Base-by-base conservation (phyloP, 2,888 invertebrate species). In the Tipula lateralis region DNA sequence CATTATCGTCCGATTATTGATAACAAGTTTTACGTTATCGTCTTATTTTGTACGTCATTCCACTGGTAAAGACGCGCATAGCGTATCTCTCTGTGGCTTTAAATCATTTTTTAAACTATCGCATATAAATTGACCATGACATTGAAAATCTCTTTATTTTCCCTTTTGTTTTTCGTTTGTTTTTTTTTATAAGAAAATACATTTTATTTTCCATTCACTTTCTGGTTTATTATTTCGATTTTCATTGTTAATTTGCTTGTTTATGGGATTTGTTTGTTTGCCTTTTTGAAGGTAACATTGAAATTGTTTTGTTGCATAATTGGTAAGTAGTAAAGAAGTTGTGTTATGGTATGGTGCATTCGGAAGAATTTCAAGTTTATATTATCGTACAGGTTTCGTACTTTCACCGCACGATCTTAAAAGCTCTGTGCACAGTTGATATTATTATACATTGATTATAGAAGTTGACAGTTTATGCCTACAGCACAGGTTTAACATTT, bases 191-290 rank as follows among this genome's bases (percentile, higher is more conserved):
- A 66, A 66, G 66, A 66, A 66, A 66, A 66, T 66, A 24, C 1
- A 66, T 24, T 66, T 66, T 66, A 66, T 66, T 66, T 66, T 66
- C 66, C 66, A 24, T 66, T 66, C 66, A 66, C 66, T 66, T 66
- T 66, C 66, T 66, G 66, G 66, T 24, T 66, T 66, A 9, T 24
- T 66, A 24, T 66, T 66, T 66, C 24, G 7, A 66, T 19, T 66
- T 66, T 66, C 66, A 66, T 66, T 66, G 66, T 24, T 66, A 66
- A 66, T 66, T 66, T 66, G 24, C 24, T 66, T 66, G 66, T 66
- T 66, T 66, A 66, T 66, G 1, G 66, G 44, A 44, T 44, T n/a
- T 4, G 44, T 44, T 39, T 16, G 44, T n/a, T n/a, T 39, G 5
- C 2, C n/a, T 39, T 44, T 44, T 44, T 44, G 19, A 13, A 66